A percentile compares a stretch with the other conserved stretches of the same genome.
Conservation (phyloP, 1,140 invertebrate genomes). For the Drosophila dunni region DNA sequence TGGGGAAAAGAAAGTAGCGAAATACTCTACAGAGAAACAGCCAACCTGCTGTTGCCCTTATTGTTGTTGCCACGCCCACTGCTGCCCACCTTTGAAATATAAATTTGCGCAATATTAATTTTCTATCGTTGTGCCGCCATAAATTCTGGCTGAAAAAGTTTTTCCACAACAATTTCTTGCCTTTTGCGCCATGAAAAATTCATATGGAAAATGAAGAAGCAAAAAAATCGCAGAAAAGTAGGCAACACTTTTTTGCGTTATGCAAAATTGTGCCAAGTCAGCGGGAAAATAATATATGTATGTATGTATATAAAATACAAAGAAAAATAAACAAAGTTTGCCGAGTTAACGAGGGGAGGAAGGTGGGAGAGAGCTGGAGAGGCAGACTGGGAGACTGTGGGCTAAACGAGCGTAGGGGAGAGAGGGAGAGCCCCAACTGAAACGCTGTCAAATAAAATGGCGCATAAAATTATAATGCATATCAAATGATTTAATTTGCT, state of each 20-base stretch:
- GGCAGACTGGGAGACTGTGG: not conserved
- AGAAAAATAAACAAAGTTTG: slow-evolving; percentile 6
- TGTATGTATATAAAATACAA: not conserved
- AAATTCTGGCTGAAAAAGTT: slow-evolving; percentile 50
- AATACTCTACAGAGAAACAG: too few relatives aligned
- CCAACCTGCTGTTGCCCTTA: not conserved
- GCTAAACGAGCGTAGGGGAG: not conserved
- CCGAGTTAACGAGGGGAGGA: not conserved
- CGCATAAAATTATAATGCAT: slow-evolving; percentile 76
- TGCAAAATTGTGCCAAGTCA: slow-evolving; percentile 56
- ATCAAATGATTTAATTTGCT: slow-evolving; percentile 80
- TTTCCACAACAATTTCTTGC: slow-evolving; percentile 37
- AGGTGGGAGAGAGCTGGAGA: not conserved
- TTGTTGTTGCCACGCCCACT: not conserved
- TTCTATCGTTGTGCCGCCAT: slow-evolving; percentile 45
- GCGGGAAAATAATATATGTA: slow-evolving; percentile 16
- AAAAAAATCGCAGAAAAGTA: slow-evolving; percentile 59
- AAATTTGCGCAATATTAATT: slow-evolving; percentile 67
- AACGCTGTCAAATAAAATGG: slow-evolving; percentile 69
- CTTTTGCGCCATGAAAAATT: slow-evolving; percentile 58
- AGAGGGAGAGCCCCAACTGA: slow-evolving; percentile 11
- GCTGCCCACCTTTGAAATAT: slow-evolving; percentile 25
- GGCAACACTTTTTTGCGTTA: slow-evolving; percentile 47
- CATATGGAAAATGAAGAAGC: slow-evolving; percentile 33
- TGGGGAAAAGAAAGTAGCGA: not conserved